These are phyloP conservation scores for Prunella strophiata DNA, from an alignment of 2,797 vertebrate species.

Conservation along the genomic window DNA sequence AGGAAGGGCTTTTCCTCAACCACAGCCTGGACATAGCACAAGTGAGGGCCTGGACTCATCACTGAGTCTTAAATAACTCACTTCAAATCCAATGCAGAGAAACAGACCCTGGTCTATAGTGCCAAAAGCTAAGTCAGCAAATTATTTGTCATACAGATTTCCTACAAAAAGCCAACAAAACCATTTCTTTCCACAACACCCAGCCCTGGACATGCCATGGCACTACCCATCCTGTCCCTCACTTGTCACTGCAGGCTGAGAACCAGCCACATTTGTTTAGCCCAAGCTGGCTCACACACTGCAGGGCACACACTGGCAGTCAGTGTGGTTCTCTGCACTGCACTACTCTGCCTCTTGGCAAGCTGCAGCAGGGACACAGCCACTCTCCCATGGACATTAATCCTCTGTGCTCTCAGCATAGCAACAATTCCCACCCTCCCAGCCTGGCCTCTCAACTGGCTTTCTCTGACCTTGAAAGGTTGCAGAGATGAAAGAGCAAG, in stretches of 20 bases:
- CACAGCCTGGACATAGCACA: neutral
- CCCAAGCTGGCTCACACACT: neutral
- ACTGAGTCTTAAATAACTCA: neutral
- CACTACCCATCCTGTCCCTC: neutral
- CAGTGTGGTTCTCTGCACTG: fast-evolving
- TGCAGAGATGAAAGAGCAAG: neutral
- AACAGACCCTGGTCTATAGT: neutral
- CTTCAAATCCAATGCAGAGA: neutral
- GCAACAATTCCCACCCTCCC: neutral
- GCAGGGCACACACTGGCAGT: neutral
- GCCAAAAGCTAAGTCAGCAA: neutral
- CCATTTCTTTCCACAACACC: neutral
- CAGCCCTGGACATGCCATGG: fast-evolving
- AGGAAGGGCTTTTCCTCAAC: neutral
- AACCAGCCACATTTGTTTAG: fast-evolving
- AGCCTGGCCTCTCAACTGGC: neutral
- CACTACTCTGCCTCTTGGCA: neutral
- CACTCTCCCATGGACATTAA: neutral
- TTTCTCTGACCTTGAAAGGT: neutral
- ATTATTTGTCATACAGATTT: neutral
- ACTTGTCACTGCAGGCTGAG: neutral
- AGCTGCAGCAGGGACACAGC: neutral
- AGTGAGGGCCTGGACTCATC: neutral
- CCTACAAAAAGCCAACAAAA: neutral
- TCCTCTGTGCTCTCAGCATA: neutral